A percentile compares a stretch with the other conserved stretches of the same genome.
phyloP scores from a whole-genome alignment of 2,113 vertebrate species.

The Lynx canadensis region DNA sequence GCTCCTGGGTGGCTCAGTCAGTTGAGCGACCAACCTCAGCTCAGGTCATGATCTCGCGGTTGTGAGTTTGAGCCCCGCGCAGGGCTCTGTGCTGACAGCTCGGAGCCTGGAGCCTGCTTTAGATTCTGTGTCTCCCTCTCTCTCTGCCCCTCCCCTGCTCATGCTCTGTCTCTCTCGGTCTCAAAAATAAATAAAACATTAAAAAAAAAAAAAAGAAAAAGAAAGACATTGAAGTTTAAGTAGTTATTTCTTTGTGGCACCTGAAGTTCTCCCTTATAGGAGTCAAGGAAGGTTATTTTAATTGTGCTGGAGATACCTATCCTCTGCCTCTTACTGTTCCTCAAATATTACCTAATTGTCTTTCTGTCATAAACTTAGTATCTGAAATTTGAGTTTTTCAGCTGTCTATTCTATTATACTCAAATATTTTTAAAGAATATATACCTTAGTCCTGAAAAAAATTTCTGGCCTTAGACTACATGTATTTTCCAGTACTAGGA shows the following conservation, averaged over 20 bases:
- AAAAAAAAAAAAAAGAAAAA: background rate
- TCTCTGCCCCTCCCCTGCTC: no score
- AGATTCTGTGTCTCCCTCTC: no score
- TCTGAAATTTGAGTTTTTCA: background rate
- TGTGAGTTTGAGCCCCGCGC: no score
- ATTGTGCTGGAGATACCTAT: background rate
- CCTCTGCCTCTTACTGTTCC: background rate
- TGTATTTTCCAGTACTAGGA: background rate
- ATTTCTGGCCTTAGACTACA: background rate
- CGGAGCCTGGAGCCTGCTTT: no score
- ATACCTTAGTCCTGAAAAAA: background rate
- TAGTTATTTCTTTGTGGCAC: background rate
- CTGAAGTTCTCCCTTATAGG: background rate
- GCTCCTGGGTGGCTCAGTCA: no score
- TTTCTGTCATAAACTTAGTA: constrained; percentile 41
- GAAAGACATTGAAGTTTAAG: background rate
- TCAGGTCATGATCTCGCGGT: no score
- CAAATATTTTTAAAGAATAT: background rate
- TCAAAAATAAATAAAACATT: background rate
- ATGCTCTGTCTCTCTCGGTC: no score
- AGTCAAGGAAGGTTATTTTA: background rate
- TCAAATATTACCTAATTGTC: background rate
- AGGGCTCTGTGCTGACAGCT: no score
- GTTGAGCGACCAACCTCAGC: no score
- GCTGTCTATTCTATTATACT: background rate